Evolutionary conservation across 2,888 invertebrate genomes (phyloP), one percentile per base, ranked within the genome.

Genomic region (Patella ulyssiponensis): DNA sequence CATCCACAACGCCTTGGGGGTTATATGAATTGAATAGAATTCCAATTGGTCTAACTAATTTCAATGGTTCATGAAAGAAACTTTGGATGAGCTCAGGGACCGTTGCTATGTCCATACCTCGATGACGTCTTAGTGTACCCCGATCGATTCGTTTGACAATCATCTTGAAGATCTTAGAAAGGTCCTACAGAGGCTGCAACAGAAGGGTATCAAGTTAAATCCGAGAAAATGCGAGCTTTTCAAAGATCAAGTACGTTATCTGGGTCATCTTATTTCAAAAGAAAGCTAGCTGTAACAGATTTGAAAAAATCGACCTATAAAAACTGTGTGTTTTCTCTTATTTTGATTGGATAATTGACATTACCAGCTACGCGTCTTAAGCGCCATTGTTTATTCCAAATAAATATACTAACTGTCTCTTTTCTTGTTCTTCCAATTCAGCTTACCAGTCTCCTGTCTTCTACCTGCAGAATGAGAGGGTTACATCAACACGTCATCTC

Each of bases 121-220:
- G 79, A 83, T 69, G 81, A 81, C 56, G 73, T 81, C 11, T 76
- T 81, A 11, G 73, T 79, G 4, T 75, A 56, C 33, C 58, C 77
- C 11, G 56, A 76, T n/a, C 11, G 56, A 76, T n/a, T 51, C 73
- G 15, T 74, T 83, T 52, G 76, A 77, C 1, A 69, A 79, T n/a
- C 72, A 70, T n/a, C 51, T 80, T 0, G n/a, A 70, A 51, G 20
- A 79, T 69, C 53, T 83, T 1, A 69, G 75, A 9, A 64, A 54
- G 44, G 78, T 80, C 3, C 3, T 80, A 7, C 69, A 71, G 33
- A 12, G 74, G 0, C 23, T 81, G 17, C 7, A 53, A 17, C 58
- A 72, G 5, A 80, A 79, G 58, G 80, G 82, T 20, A 76, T 83
- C n/a, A 83, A 83, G 69, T 56, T 83, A 0, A 79, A 82, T 64